These are phyloP conservation scores for Xenops minutus DNA, from an alignment of 2,797 vertebrate species.

Conservation along the genomic window DNA sequence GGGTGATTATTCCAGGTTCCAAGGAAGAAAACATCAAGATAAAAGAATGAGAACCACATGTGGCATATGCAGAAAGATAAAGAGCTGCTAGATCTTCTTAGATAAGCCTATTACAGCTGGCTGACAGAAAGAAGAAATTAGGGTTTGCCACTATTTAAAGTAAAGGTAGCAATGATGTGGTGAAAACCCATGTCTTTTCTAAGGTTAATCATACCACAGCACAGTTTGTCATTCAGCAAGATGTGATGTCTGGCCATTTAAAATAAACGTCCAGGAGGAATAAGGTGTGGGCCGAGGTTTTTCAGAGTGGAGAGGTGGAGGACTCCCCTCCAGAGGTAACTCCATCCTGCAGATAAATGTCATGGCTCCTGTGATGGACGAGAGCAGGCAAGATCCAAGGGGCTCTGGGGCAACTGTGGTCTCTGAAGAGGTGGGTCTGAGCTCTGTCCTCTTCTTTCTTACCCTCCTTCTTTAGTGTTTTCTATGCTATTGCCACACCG, in stretches of 20 bases:
- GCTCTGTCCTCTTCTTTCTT: neutral
- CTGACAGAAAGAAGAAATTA: neutral
- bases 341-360: neutral
- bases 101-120: conserved; percentile 10
- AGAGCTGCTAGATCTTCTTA: neutral
- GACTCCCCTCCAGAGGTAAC: neutral
- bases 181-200: neutral
- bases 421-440: neutral
- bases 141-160: neutral
- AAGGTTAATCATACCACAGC: neutral
- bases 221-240: neutral
- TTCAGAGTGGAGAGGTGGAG: neutral
- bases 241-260: neutral
- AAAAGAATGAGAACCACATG: conserved; percentile 22
- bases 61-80: neutral
- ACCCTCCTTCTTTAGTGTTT: neutral
- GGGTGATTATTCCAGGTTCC: neutral
- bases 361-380: neutral
- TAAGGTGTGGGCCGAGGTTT: neutral
- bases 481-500: neutral
- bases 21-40: neutral
- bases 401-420: neutral
- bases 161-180: neutral
- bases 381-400: neutral
- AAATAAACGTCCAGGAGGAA: neutral